phyloP scores from a whole-genome alignment of 2,113 vertebrate species.

The Channa argus region DNA sequence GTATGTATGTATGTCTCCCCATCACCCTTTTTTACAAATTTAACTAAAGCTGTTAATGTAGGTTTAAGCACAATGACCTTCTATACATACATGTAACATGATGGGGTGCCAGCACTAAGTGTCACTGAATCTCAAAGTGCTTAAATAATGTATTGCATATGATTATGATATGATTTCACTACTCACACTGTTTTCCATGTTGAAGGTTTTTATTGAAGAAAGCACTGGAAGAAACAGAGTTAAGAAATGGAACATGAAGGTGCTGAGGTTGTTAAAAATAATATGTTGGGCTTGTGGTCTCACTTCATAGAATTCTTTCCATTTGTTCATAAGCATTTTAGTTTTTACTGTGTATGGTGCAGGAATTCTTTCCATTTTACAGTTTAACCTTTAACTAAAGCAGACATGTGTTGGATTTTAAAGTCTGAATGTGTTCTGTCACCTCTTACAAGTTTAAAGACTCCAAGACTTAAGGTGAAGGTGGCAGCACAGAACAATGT shows the following conservation, averaged over 20 bases:
- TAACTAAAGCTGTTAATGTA: background rate
- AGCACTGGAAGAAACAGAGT: slow-evolving; percentile 21
- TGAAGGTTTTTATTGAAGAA: slow-evolving; percentile 26
- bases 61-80: no score
- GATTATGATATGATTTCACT: background rate
- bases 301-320: slow-evolving; percentile 63
- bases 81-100: background rate
- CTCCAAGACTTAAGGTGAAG: background rate
- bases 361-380: slow-evolving; percentile 55
- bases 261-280: slow-evolving; percentile 58
- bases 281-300: slow-evolving; percentile 43
- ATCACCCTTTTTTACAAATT: background rate
- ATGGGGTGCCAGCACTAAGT: background rate
- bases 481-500: slow-evolving; percentile 2
- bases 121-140: slow-evolving; percentile 1
- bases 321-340: slow-evolving; percentile 55
- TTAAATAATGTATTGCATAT: background rate
- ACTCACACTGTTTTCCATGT: slow-evolving; percentile 14
- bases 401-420: slow-evolving; percentile 41
- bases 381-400: slow-evolving; percentile 24
- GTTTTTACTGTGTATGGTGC: slow-evolving; percentile 32
- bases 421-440: slow-evolving; percentile 37
- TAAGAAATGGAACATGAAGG: slow-evolving; percentile 54
- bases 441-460: background rate
- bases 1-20: background rate